Evolutionary conservation across 2,797 vertebrate genomes (phyloP).

Genomic region (Periophthalmus magnuspinnatus): DNA sequence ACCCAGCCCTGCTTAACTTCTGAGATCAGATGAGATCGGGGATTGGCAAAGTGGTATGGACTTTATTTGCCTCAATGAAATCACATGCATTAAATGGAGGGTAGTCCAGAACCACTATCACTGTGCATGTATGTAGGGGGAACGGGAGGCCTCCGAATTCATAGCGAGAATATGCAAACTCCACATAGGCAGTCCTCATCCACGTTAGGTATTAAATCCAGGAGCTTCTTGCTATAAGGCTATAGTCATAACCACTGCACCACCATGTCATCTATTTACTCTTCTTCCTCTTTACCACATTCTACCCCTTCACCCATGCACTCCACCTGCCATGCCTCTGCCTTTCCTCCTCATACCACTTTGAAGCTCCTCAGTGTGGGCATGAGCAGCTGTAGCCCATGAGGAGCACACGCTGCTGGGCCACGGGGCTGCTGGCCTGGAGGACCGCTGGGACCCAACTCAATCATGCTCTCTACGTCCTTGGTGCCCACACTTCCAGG

Average conservation of each 20-base stretch:
- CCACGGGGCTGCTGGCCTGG: slow-evolving; percentile 47
- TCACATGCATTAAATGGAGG: too few relatives aligned
- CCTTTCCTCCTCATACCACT: slow-evolving; percentile 59
- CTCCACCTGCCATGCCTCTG: slow-evolving; percentile 10
- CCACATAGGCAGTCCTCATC: too few relatives aligned
- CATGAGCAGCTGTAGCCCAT: slow-evolving; percentile 78
- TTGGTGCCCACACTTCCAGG: slow-evolving; percentile 81
- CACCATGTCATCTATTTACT: slow-evolving; percentile 5
- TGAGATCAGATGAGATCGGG: too few relatives aligned
- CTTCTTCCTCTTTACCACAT: slow-evolving; percentile 20
- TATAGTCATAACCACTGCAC: not conserved
- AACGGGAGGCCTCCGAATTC: too few relatives aligned
- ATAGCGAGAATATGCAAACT: too few relatives aligned
- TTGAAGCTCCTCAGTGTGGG: slow-evolving; percentile 91
- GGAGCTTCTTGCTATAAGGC: not conserved
- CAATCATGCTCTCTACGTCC: slow-evolving; percentile 67
- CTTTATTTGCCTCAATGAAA: too few relatives aligned
- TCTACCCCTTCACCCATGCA: slow-evolving; percentile 26
- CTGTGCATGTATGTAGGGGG: too few relatives aligned
- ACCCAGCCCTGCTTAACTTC: too few relatives aligned
- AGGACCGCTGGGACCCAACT: slow-evolving; percentile 68
- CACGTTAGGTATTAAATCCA: not conserved
- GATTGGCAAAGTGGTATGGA: too few relatives aligned
- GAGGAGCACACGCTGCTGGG: slow-evolving; percentile 54
- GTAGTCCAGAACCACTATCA: too few relatives aligned